Percentiles rank a stretch among this genome's conserved stretches.
These are phyloP conservation scores for Odontamblyopus rebecca DNA, from an alignment of 2,797 vertebrate genomes.

Conservation along the genomic window DNA sequence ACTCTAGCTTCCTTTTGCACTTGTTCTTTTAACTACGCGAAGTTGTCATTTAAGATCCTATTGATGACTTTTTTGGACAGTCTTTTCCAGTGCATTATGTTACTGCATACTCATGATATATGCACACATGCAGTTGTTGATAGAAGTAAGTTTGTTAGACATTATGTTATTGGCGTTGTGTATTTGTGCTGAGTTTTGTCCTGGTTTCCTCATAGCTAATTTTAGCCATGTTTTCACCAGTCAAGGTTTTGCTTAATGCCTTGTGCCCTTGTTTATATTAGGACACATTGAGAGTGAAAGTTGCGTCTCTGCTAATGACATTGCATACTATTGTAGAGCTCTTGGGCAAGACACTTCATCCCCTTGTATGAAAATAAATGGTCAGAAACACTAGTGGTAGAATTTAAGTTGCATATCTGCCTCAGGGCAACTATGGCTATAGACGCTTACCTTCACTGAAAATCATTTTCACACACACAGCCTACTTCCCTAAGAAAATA, in stretches of 20 bases:
- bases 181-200: too few species aligned
- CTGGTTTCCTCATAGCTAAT: neutral
- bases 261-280: neutral
- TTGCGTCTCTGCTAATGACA: neutral
- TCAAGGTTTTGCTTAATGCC: neutral
- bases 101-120: neutral
- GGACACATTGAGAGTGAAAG: too few species aligned
- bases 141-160: neutral
- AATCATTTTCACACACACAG: too few species aligned
- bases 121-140: neutral
- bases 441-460: too few species aligned
- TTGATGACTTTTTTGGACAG: neutral
- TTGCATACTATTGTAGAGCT: slow-evolving; percentile 10
- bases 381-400: too few species aligned
- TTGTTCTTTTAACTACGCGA: neutral
- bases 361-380: slow-evolving; percentile 16
- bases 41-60: neutral
- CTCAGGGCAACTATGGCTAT: too few species aligned
- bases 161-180: neutral
- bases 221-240: too few species aligned
- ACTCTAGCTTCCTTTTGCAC: neutral
- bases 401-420: too few species aligned
- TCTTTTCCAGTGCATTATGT: neutral
- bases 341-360: slow-evolving; percentile 24
- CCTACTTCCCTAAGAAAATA: too few species aligned